Percentiles rank a stretch among this genome's conserved stretches.
These are phyloP conservation scores for Notechis scutatus DNA, from an alignment of 2,113 vertebrate species.

Conservation along the genomic window DNA sequence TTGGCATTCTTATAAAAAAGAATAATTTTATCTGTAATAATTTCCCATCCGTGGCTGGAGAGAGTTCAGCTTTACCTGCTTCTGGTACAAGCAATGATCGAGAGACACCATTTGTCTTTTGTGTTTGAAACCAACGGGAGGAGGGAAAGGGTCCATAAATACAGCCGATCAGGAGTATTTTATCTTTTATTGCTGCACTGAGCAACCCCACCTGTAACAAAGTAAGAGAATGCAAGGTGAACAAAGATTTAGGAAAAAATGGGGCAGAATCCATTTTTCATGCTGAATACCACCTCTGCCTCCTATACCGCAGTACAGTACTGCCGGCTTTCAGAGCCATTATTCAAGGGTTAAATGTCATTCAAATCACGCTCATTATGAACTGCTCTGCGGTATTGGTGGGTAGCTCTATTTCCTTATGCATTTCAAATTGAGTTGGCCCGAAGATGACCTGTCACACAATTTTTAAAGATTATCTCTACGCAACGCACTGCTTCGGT, in stretches of 20 bases:
- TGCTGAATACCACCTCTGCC: slow-evolving; percentile 20
- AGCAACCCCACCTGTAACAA: slow-evolving; percentile 69
- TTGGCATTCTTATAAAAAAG: slow-evolving; percentile 54
- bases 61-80: slow-evolving; percentile 61
- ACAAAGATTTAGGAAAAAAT: slow-evolving; percentile 54
- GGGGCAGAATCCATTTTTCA: slow-evolving; percentile 53
- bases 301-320: slow-evolving; percentile 28
- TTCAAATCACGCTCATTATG: slow-evolving; percentile 71
- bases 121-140: slow-evolving; percentile 66
- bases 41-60: slow-evolving; percentile 57
- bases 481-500: slow-evolving; percentile 60
- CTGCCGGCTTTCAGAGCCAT: slow-evolving; percentile 46
- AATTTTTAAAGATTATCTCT: slow-evolving; percentile 76
- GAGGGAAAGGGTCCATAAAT: slow-evolving; percentile 63
- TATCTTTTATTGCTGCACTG: slow-evolving; percentile 42
- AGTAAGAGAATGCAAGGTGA: slow-evolving; percentile 33
- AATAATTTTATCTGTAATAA: slow-evolving; percentile 63
- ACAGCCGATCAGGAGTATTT: slow-evolving; percentile 63
- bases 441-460: slow-evolving; percentile 72
- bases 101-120: slow-evolving; percentile 70
- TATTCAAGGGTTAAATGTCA: slow-evolving; percentile 77
- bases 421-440: slow-evolving; percentile 74
- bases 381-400: slow-evolving; percentile 57
- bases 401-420: slow-evolving; percentile 61
- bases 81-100: slow-evolving; percentile 51